These are phyloP conservation scores for Numenius arquata DNA, from an alignment of 2,113 vertebrate species.

Conservation along the genomic window DNA sequence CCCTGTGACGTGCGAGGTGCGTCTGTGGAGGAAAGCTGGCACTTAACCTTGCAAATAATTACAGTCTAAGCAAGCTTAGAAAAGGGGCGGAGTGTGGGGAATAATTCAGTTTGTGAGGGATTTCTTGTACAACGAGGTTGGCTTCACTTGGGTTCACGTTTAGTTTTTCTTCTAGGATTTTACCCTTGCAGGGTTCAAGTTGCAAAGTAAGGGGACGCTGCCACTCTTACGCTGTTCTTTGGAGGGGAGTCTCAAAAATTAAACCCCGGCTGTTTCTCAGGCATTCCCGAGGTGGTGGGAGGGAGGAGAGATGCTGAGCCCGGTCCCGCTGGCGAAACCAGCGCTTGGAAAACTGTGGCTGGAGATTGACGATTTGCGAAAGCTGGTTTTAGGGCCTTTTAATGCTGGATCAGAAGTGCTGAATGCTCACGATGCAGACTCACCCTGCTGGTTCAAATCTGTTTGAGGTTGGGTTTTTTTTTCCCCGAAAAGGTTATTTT, in stretches of 20 bases:
- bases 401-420: background rate
- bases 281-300: background rate
- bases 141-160: background rate
- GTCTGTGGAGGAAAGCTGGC: background rate
- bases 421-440: background rate
- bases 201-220: background rate
- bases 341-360: background rate
- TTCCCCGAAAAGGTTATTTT: background rate
- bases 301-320: background rate
- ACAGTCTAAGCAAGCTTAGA: background rate
- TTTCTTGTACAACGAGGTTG: background rate
- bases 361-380: background rate
- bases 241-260: background rate
- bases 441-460: background rate
- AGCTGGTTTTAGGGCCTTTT: background rate
- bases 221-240: background rate
- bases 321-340: background rate
- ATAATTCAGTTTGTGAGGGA: background rate
- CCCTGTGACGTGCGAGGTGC: background rate
- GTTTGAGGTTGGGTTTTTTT: background rate
- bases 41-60: background rate
- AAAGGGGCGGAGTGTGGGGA: background rate
- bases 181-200: background rate
- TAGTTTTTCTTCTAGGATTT: background rate
- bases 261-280: background rate